Evolutionary conservation across 2,888 invertebrate genomes (phyloP).

Genomic region (Stenichneumon culpator): DNA sequence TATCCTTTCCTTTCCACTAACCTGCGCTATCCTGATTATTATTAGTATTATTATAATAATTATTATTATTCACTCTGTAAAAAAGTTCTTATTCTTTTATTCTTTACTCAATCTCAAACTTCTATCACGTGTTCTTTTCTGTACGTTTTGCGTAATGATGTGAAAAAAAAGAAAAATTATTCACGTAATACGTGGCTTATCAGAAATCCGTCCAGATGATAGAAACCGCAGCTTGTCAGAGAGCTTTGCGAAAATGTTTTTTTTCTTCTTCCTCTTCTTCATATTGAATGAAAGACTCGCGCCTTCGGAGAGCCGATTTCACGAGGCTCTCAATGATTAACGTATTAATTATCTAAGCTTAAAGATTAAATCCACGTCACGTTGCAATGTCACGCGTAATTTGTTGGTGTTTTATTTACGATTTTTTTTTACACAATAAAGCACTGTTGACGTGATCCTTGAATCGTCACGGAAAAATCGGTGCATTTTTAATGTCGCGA

Average conservation of each 20-base stretch:
- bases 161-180: constrained; percentile 49
- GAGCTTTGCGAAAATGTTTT: constrained; percentile 53
- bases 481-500: not conserved
- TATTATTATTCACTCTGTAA: constrained; percentile 26
- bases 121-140: constrained; percentile 59
- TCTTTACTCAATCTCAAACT: constrained; percentile 51
- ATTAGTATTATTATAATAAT: constrained; percentile 30
- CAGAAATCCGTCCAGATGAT: constrained; percentile 82
- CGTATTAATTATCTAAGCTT: constrained; percentile 32
- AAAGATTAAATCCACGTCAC: constrained; percentile 4
- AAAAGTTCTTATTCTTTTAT: constrained; percentile 45
- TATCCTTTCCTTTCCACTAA: constrained; percentile 46
- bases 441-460: constrained; percentile 18
- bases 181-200: constrained; percentile 78
- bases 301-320: constrained; percentile 1
- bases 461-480: not conserved
- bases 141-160: constrained; percentile 57
- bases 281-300: constrained; percentile 3
- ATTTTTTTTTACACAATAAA: constrained; percentile 12
- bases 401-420: constrained; percentile 15
- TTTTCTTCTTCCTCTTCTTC: constrained; percentile 4
- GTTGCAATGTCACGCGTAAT: constrained; percentile 5
- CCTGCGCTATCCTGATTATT: constrained; percentile 10
- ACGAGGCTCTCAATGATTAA: constrained; percentile 17
- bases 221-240: constrained; percentile 58